Conservation (phyloP, 1,140 invertebrate genomes). For the Pseudobourletiella spinata region DNA sequence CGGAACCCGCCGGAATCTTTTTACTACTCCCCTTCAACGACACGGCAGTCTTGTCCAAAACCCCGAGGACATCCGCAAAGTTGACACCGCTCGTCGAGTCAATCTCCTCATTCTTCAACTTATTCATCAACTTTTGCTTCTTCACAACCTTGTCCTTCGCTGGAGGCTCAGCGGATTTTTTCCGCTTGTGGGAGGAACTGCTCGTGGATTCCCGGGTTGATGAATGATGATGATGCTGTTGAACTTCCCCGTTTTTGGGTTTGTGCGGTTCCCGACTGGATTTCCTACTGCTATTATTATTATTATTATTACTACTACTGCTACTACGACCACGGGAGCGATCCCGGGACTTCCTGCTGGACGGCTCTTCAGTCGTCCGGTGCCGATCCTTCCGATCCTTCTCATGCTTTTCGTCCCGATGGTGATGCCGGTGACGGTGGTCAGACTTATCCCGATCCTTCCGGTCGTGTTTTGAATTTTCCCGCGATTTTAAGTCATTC, state of each 20-base stretch:
- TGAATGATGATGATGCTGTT: too few species aligned
- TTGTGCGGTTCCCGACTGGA: constrained; percentile 34
- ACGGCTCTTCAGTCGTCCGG: background rate
- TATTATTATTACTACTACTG: constrained; percentile 30
- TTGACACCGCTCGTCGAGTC: constrained; percentile 39
- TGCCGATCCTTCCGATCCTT: background rate
- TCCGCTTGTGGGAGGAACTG: constrained; percentile 2
- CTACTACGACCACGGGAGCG: constrained; percentile 7
- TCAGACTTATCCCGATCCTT: background rate
- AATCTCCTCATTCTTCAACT: constrained; percentile 30
- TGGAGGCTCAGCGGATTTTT: constrained; percentile 27
- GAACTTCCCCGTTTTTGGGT: constrained; percentile 29
- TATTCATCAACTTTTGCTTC: constrained; percentile 30
- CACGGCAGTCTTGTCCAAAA: constrained; percentile 8
- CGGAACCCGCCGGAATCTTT: background rate
- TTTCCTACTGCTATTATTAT: too few species aligned
- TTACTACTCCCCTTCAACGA: background rate
- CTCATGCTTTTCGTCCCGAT: constrained; percentile 4
- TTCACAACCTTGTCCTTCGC: constrained; percentile 16
- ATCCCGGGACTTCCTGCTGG: too few species aligned
- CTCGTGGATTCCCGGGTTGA: too few species aligned
- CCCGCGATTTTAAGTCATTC: constrained; percentile 11
- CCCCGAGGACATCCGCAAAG: constrained; percentile 31
- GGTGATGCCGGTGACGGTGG: background rate
- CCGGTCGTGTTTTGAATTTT: constrained; percentile 1